A percentile compares a stretch with the other conserved stretches of the same genome.
Evolutionary conservation across 2,797 vertebrate species (phyloP).

Genomic region (Heliangelus exortis): DNA sequence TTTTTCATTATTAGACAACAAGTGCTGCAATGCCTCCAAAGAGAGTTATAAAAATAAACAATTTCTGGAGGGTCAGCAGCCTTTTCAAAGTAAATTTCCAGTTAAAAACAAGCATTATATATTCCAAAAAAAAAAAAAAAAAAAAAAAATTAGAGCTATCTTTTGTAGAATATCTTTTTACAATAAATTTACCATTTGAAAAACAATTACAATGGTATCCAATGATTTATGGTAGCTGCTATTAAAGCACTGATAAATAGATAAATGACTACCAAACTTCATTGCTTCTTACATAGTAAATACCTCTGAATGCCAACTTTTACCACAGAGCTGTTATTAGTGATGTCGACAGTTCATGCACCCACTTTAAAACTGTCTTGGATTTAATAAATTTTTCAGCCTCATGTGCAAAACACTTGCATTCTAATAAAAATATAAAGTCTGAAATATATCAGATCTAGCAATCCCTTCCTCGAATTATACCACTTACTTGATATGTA

Average conservation of each 20-base stretch:
- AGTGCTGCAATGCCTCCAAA: slow-evolving; percentile 74
- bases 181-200: slow-evolving; percentile 79
- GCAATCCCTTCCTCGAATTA: slow-evolving; percentile 69
- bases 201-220: slow-evolving; percentile 77
- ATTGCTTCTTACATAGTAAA: slow-evolving; percentile 84
- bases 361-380: slow-evolving; percentile 64
- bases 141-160: slow-evolving; percentile 78
- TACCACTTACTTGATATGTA: slow-evolving; percentile 79
- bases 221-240: slow-evolving; percentile 77
- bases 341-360: slow-evolving; percentile 76
- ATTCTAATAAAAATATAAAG: slow-evolving; percentile 85
- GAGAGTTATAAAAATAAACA: slow-evolving; percentile 84
- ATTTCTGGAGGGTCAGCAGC: slow-evolving; percentile 78
- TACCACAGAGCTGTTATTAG: slow-evolving; percentile 76
- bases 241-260: slow-evolving; percentile 80
- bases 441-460: slow-evolving; percentile 75
- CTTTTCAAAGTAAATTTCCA: slow-evolving; percentile 80
- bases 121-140: slow-evolving; percentile 78
- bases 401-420: slow-evolving; percentile 84
- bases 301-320: slow-evolving; percentile 83
- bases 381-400: slow-evolving; percentile 66
- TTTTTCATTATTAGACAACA: slow-evolving; percentile 75
- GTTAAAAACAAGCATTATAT: slow-evolving; percentile 82
- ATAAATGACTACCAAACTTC: slow-evolving; percentile 77
- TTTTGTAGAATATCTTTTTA: slow-evolving; percentile 79